A percentile compares a stretch with the other conserved stretches of the same genome.
phyloP scores from a whole-genome alignment of 2,888 invertebrate genomes.

The Magallana nippona region DNA sequence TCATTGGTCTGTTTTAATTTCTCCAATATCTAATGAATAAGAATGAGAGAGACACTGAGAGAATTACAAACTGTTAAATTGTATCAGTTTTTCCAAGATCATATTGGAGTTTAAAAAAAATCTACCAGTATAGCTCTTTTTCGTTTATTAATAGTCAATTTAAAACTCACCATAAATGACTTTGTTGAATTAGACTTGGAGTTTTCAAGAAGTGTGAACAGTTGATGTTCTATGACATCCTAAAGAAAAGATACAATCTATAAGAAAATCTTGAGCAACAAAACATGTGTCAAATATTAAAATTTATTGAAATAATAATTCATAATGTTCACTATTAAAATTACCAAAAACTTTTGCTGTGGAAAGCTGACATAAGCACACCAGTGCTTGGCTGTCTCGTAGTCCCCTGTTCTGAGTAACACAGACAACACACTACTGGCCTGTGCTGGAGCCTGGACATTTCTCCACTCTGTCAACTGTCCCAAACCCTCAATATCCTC shows the following conservation, averaged over 20 bases:
- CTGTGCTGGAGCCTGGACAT: conserved; percentile 56
- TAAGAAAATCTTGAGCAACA: not conserved
- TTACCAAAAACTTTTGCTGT: conserved; percentile 61
- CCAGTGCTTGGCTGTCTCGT: conserved; percentile 71
- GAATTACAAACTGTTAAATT: not conserved
- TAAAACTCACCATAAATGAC: conserved; percentile 67
- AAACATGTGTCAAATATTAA: not conserved
- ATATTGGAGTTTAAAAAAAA: too few species aligned
- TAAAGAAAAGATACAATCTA: conserved; percentile 53
- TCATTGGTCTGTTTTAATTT: conserved; percentile 54
- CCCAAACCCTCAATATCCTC: conserved; percentile 57
- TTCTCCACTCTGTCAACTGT: conserved; percentile 70
- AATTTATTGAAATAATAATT: not conserved
- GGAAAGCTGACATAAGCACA: conserved; percentile 63
- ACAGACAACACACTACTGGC: conserved; percentile 70
- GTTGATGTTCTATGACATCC: conserved; percentile 71
- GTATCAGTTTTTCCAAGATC: not conserved
- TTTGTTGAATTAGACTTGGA: conserved; percentile 63
- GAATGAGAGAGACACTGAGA: not conserved
- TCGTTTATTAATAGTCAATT: too few species aligned
- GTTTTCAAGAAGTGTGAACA: conserved; percentile 63
- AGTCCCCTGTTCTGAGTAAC: conserved; percentile 69
- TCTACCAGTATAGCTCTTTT: too few species aligned
- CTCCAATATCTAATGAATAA: conserved; percentile 67
- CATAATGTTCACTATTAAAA: conserved; percentile 23